phyloP scores from a whole-genome alignment of 2,888 invertebrate genomes.

The Hemithea aestivaria region DNA sequence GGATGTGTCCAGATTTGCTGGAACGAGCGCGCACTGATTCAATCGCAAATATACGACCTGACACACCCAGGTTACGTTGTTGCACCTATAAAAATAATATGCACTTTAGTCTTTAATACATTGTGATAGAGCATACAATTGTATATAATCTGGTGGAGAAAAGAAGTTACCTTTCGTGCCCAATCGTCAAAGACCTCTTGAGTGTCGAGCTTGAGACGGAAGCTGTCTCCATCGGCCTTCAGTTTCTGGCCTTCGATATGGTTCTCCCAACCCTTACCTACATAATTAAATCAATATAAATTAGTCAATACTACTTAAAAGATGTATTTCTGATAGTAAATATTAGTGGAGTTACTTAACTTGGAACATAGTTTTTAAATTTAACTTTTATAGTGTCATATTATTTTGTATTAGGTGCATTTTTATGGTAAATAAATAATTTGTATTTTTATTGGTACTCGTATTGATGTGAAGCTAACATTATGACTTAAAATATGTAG shows the following conservation, averaged over 20 bases:
- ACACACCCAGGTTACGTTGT: conserved; percentile 95
- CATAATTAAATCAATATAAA: conserved; percentile 1
- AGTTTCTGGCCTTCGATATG: conserved; percentile 99
- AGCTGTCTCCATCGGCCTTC: conserved; percentile 98
- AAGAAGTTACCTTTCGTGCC: conserved; percentile 85
- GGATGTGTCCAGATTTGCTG: conserved; percentile 89
- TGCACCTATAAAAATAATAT: conserved; percentile 79
- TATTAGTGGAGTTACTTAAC: no score
- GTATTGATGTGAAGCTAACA: no score
- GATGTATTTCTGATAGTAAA: no score
- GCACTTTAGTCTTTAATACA: conserved; percentile 10
- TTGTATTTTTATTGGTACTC: no score
- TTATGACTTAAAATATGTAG: no score
- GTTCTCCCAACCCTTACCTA: conserved; percentile 98
- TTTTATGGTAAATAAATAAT: no score
- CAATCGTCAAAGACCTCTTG: conserved; percentile 99
- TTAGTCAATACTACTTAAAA: no score
- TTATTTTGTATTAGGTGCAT: no score
- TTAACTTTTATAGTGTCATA: no score
- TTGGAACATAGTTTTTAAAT: no score
- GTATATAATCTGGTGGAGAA: not conserved
- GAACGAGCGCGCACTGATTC: conserved; percentile 89
- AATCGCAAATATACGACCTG: conserved; percentile 96
- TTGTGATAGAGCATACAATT: conserved; percentile 1
- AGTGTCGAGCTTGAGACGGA: conserved; percentile 96